Percentiles rank a stretch among this genome's conserved stretches.
These are phyloP conservation scores for Datnioides undecimradiatus DNA, from an alignment of 2,113 vertebrate species.

Conservation along the genomic window DNA sequence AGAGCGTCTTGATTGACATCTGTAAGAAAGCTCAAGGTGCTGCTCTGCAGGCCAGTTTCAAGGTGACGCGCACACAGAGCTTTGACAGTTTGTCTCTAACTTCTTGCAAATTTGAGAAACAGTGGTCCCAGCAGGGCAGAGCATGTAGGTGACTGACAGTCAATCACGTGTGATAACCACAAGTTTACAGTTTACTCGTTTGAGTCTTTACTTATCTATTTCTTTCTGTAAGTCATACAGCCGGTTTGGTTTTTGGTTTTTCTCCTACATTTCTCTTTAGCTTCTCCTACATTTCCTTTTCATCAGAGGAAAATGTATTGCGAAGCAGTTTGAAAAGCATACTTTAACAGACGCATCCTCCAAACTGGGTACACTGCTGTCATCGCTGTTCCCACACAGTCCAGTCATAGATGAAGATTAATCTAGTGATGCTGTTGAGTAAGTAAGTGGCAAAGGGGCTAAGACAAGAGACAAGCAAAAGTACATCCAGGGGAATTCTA, in stretches of 20 bases:
- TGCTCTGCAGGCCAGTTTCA: conserved; percentile 15
- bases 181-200: background rate
- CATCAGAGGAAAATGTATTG: background rate
- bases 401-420: background rate
- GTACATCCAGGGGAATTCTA: background rate
- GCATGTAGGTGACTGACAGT: background rate
- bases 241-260: background rate
- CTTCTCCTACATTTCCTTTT: background rate
- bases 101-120: background rate
- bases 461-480: background rate
- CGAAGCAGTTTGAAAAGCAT: background rate
- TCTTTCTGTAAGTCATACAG: background rate
- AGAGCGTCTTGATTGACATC: conserved; percentile 19
- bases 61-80: conserved; percentile 1
- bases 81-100: background rate
- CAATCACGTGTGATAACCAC: background rate
- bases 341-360: background rate
- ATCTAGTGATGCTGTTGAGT: background rate
- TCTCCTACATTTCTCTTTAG: background rate
- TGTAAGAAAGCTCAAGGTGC: background rate
- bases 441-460: background rate
- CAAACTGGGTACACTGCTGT: background rate
- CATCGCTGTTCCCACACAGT: background rate
- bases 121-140: background rate
- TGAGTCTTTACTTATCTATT: background rate